Conservation (phyloP, 2,888 invertebrate species). For the Icerya purchasi region DNA sequence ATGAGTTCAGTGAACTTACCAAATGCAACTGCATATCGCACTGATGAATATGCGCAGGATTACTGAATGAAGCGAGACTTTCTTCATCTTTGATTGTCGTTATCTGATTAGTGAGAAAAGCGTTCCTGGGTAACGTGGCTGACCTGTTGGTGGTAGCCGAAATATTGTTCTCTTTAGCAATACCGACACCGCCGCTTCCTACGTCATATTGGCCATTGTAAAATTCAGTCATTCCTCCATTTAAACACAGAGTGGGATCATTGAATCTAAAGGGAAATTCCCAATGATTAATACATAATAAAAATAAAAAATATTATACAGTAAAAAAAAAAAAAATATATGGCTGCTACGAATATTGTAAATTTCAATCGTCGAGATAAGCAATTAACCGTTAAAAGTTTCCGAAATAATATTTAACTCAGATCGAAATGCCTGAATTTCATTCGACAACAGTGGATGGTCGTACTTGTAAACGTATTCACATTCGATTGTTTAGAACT, state of each 20-base stretch:
- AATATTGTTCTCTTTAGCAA: slow-evolving; percentile 22
- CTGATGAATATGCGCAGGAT: slow-evolving; percentile 9
- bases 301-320: too few species aligned
- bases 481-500: too few species aligned
- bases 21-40: not conserved
- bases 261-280: slow-evolving; percentile 34
- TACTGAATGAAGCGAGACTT: slow-evolving; percentile 17
- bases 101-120: slow-evolving; percentile 25
- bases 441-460: too few species aligned
- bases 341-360: too few species aligned
- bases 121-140: slow-evolving; percentile 50
- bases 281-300: too few species aligned
- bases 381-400: too few species aligned
- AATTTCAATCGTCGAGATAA: too few species aligned
- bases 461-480: too few species aligned
- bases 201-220: slow-evolving; percentile 32
- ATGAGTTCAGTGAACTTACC: too few species aligned
- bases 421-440: too few species aligned
- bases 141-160: slow-evolving; percentile 31
- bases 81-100: slow-evolving; percentile 13
- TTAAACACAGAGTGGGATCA: slow-evolving; percentile 31
- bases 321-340: too few species aligned
- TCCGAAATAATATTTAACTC: too few species aligned
- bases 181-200: slow-evolving; percentile 29
- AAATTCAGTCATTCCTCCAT: slow-evolving; percentile 21